Base-by-base conservation (phyloP, 2,113 vertebrate species). In the Clarias magur region DNA sequence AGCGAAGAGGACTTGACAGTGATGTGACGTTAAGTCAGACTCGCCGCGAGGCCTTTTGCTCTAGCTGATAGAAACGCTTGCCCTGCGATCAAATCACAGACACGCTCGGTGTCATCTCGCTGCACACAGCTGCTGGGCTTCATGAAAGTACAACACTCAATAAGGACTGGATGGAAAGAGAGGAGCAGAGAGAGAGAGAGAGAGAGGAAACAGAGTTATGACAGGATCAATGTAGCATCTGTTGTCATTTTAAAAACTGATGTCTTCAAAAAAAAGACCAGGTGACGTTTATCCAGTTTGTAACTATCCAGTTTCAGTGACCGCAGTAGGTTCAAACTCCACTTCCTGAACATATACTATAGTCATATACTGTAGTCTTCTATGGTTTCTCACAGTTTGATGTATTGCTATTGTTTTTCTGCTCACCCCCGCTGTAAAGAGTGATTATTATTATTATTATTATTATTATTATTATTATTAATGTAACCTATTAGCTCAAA, bases 121-220 rank as follows among this genome's bases (percentile, higher is more conserved):
- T 92, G 92, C 90, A 88, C 94, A 94, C 95, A 95, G 95, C 93
- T 95, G 94, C 93, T 94, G 6, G 93, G 92, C 89, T 88, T 90
- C 90, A 90, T 93, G 93, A 94, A 94, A 95, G 89, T 93, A 92
- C 91, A 92, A 92, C 92, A 89, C 89, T 94, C 92, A 93, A 92
- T 92, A 94, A 94, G 91, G 92, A 88, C 90, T 93, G 93, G 56
- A 25, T 23, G 27, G 63, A 59, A 72, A 73, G 80, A n/a, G 42
- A n/a, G 80, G 30, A 82, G 13, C 13, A n/a, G 42, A 82, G 54
- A 82, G 70, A 38, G 68, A 83, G 56, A 23, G 72, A 80, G 68
- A 59, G 78, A 27, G 62, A 85, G 23, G 13, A 48, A 56, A 87
- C 34, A 81, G 86, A 30, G 70, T 56, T 89, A 25, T 75, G 27